phyloP scores from a whole-genome alignment of 2,113 vertebrate species.

The Seriola quinqueradiata region DNA sequence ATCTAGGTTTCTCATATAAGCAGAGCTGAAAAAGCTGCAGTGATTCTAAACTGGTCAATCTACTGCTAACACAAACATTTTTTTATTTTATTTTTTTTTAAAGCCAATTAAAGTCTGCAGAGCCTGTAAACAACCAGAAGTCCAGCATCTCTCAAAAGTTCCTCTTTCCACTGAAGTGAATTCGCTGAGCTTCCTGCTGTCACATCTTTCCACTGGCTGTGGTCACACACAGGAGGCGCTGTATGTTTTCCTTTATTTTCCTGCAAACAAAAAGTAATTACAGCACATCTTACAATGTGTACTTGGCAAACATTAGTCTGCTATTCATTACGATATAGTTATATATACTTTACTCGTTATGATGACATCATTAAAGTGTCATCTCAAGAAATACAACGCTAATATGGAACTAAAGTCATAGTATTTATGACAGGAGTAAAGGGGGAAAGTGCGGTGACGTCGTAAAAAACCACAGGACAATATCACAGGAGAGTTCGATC shows the following conservation, averaged over 20 bases:
- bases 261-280: background rate
- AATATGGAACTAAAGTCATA: too few species aligned
- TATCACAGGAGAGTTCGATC: too few species aligned
- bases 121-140: conserved; percentile 18
- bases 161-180: background rate
- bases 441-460: too few species aligned
- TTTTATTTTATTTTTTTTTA: background rate
- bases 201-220: too few species aligned
- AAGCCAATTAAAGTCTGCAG: conserved; percentile 27
- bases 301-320: background rate
- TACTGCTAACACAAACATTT: background rate
- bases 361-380: background rate
- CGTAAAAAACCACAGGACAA: too few species aligned
- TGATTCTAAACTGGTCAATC: background rate
- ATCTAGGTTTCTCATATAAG: background rate
- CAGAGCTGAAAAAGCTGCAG: conserved; percentile 7
- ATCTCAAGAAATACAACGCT: too few species aligned
- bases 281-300: background rate
- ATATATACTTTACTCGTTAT: background rate
- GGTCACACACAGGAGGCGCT: background rate
- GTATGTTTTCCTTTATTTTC: background rate
- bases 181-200: background rate
- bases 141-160: background rate
- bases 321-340: background rate
- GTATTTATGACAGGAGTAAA: too few species aligned